phyloP scores from a whole-genome alignment of 37 sponge, comb jelly and placozoan genomes.

The Spongilla lacustris region DNA sequence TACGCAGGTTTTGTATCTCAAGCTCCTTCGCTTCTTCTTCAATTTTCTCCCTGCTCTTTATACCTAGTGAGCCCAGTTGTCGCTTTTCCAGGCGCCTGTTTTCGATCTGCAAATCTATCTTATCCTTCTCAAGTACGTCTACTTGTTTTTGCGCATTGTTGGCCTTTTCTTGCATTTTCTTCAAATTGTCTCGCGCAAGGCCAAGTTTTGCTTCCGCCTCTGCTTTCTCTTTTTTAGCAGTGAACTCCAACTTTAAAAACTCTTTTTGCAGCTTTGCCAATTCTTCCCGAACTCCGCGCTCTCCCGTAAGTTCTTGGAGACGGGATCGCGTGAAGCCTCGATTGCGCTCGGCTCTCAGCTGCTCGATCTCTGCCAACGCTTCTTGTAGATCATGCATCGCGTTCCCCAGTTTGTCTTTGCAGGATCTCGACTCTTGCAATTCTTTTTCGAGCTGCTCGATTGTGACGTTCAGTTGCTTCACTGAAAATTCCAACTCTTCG shows the following conservation, averaged over 20 bases:
- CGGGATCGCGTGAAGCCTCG: conserved; percentile 30
- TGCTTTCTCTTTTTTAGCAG: conserved; percentile 23
- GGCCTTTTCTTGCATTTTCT: conserved; percentile 39
- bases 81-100: conserved; percentile 37
- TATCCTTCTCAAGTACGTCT: conserved; percentile 48
- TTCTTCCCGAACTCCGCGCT: conserved; percentile 28
- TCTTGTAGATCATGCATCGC: conserved; percentile 30
- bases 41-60: conserved; percentile 23
- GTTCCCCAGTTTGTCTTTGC: conserved; percentile 24
- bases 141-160: conserved; percentile 26
- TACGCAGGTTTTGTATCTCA: conserved; percentile 46
- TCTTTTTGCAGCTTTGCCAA: conserved; percentile 39
- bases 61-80: conserved; percentile 8
- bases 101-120: conserved; percentile 47
- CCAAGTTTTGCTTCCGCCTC: conserved; percentile 45
- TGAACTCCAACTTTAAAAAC: conserved; percentile 10
- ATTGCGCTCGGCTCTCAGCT: conserved; percentile 19
- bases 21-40: conserved; percentile 50
- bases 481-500: not conserved
- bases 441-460: conserved; percentile 2
- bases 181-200: conserved; percentile 34
- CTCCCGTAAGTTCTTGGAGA: conserved; percentile 17
- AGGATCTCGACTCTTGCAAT: not conserved
- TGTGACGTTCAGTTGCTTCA: conserved; percentile 10
- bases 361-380: conserved; percentile 11